Base-by-base conservation (phyloP, 2,797 vertebrate species). In the Liparis tanakae region DNA sequence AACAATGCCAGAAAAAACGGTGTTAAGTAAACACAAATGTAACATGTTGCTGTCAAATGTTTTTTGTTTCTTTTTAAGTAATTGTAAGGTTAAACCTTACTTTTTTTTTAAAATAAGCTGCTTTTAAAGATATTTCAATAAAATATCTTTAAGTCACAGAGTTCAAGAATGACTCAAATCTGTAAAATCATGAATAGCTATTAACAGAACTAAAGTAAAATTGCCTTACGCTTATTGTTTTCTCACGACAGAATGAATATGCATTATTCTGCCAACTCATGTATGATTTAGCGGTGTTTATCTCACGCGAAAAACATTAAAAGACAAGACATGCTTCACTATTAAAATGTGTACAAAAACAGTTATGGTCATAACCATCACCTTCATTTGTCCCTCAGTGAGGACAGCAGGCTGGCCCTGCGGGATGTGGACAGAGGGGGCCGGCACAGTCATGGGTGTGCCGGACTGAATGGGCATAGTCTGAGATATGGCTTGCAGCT, bases 351-450 rank as follows among this genome's bases (percentile, higher is more conserved):
- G 43, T 1, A 37, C 8, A 22, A 55, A 57, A 33, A 61, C 30
- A 48, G 22, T 25, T 17, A 48, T 4, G 7, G 18, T 63, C 2
- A 14, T 25, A 10, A 30, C 12, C 7, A 0, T 93, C 94, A 99
- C 98, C 97, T 99, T 99, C 91, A 98, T 95, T 48, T 97, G 96
- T 36, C 96, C 96, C 2, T 99, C 98, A 0, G 95, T 93, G 82
- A 98, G 96, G 36, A 96, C 93, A 34, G 97, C 88, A 6, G 97
- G 94, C 80, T 97, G 96, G 33, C 96, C 95, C 46, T 96, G 96
- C 9, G 96, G 92, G 79, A 98, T 88, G 79, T 98, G 97, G 53
- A 96, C 94, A 63, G 96, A 91, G 1, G 96, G 89, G n/a, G 96
- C 92, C 44, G 97, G 91, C 82, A 98, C 91, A 2, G 96, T 95